Conservation (phyloP, 1,140 invertebrate genomes). For the Caerostris darwini region DNA sequence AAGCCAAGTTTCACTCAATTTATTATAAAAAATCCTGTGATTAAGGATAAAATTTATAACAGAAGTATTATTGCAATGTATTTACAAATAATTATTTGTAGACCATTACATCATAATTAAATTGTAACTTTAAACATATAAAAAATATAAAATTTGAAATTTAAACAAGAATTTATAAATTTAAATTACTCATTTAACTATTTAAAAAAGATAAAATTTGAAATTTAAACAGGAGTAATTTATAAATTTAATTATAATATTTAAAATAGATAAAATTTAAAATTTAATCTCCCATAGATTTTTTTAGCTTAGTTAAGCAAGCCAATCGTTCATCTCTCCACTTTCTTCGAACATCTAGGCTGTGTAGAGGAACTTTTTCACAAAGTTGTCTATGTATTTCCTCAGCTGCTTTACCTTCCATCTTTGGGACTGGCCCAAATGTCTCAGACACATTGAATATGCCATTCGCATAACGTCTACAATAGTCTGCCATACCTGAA, state of each 20-base stretch:
- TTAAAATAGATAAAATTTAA: background rate
- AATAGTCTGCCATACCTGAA: constrained; percentile 87
- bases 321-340: constrained; percentile 93
- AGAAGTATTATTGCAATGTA: too few relatives aligned
- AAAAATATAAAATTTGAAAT: background rate
- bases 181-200: background rate
- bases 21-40: too few relatives aligned
- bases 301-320: constrained; percentile 91
- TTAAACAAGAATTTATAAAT: background rate
- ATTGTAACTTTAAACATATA: too few relatives aligned
- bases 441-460: constrained; percentile 87
- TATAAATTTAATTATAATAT: too few relatives aligned
- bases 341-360: constrained; percentile 87
- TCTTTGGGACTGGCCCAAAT: constrained; percentile 87
- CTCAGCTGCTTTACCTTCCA: constrained; percentile 85
- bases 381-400: constrained; percentile 86
- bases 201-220: background rate
- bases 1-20: too few relatives aligned
- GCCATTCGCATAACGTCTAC: constrained; percentile 86
- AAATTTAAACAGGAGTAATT: background rate
- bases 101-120: too few relatives aligned
- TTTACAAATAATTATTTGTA: too few relatives aligned
- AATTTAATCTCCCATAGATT: constrained; percentile 79
- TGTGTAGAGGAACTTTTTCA: constrained; percentile 88
- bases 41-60: too few relatives aligned